A percentile compares a stretch with the other conserved stretches of the same genome.
Conservation (phyloP, 2,113 vertebrate species). For the Pteropus alecto region DNA sequence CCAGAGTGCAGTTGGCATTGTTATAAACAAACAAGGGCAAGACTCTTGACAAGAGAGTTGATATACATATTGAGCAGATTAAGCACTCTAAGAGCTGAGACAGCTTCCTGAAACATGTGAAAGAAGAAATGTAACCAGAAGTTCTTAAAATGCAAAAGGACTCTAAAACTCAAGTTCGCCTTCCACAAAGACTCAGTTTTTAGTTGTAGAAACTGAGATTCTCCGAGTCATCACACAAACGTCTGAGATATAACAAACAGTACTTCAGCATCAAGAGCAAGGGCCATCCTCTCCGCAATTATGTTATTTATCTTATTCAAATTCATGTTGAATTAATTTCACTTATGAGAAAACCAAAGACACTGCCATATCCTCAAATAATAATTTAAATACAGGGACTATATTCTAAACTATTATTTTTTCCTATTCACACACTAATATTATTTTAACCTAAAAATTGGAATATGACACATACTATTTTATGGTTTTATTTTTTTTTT, state of each 20-base stretch:
- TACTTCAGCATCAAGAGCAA: background rate
- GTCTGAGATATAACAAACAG: background rate
- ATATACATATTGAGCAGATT: too few relatives aligned
- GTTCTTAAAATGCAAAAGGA: background rate
- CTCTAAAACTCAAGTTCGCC: background rate
- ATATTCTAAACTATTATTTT: background rate
- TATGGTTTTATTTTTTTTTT: background rate
- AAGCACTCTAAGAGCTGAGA: too few relatives aligned
- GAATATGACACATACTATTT: background rate
- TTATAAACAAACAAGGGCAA: too few relatives aligned
- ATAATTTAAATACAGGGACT: background rate
- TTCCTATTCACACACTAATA: background rate
- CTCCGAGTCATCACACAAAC: background rate
- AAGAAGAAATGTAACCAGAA: background rate
- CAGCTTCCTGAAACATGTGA: background rate
- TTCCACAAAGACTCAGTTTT: background rate
- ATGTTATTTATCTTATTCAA: background rate
- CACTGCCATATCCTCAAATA: background rate
- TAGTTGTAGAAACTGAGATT: background rate
- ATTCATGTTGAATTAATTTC: background rate
- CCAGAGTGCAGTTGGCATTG: too few relatives aligned
- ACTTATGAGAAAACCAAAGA: background rate
- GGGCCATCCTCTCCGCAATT: background rate
- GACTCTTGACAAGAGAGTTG: too few relatives aligned
- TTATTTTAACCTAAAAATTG: background rate